Evolutionary conservation across 2,888 invertebrate genomes (phyloP), one percentile per base, ranked within the genome.

Genomic region (Machimus atricapillus): DNA sequence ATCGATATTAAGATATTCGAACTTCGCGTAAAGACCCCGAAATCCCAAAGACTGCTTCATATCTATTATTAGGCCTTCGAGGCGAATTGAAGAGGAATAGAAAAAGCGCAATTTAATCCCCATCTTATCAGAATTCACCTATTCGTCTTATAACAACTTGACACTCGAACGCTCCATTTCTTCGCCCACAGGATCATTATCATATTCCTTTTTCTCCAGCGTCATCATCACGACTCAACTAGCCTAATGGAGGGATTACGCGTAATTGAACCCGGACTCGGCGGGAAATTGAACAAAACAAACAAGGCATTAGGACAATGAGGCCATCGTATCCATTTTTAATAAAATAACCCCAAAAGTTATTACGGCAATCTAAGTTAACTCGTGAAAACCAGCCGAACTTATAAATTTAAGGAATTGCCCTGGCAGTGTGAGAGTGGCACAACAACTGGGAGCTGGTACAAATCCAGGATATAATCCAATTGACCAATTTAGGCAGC

Each of bases 391-490:
- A 52, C 34, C 37, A 37, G 58, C 58, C 66, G 37, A 82, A 66
- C 58, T 82, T 58, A 58, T 58, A 82, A 58, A 82, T 82, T 82
- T 66, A 82, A 82, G 82, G 37, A 66, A 58, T 82, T 58, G 19
- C 79, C 52, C 7, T 7, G 34, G 34, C 14, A 58, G 27, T 56
- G 12, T 9, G 8, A 43, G 43, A 40, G 37, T 37, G 23, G n/a
- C 19, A 76, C 27, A 43, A 19, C 23, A 23, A 14, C 34, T 14
- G 78, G 66, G 66, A 23, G 66, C 27, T 78, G 52, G 76, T 52
- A 77, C 78, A 87, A 88, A 87, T 88, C 87, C 86, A 40, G 78
- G 58, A 82, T 76, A 81, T 88, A 87, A 88, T 88, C 88, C 88
- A 81, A 87, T 86, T 87, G 88, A 76, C 81, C 87, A 73, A 87